Conservation (phyloP, 2,113 vertebrate genomes). For the Erythrocercus mccallii region DNA sequence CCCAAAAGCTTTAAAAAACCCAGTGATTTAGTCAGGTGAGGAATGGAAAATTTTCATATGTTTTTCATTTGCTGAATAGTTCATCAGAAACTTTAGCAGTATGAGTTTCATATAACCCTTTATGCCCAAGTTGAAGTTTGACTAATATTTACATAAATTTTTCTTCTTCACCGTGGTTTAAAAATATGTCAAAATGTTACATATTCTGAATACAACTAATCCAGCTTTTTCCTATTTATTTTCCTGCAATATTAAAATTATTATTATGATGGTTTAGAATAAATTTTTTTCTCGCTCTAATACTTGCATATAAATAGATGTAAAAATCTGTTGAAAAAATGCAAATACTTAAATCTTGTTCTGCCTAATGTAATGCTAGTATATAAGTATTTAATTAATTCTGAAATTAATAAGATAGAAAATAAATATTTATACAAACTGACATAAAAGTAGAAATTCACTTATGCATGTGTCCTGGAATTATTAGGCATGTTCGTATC, state of each 20-base stretch:
- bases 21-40: constrained; percentile 94
- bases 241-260: neutral
- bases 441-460: neutral
- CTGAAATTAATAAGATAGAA: neutral
- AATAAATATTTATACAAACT: neutral
- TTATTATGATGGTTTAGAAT: neutral
- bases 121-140: neutral
- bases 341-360: neutral
- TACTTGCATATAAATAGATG: neutral
- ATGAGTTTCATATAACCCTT: neutral
- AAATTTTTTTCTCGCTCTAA: neutral
- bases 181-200: neutral
- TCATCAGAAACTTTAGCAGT: neutral
- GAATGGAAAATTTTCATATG: neutral
- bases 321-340: neutral
- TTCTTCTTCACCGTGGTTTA: neutral
- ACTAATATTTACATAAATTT: neutral
- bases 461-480: neutral
- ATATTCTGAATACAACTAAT: neutral
- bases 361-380: neutral
- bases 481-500: constrained; percentile 85
- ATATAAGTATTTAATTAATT: neutral
- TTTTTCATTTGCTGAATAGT: neutral
- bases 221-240: neutral
- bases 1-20: constrained; percentile 99